Base-by-base conservation (phyloP, 2,113 vertebrate species). In the Triplophysa dalaica region DNA sequence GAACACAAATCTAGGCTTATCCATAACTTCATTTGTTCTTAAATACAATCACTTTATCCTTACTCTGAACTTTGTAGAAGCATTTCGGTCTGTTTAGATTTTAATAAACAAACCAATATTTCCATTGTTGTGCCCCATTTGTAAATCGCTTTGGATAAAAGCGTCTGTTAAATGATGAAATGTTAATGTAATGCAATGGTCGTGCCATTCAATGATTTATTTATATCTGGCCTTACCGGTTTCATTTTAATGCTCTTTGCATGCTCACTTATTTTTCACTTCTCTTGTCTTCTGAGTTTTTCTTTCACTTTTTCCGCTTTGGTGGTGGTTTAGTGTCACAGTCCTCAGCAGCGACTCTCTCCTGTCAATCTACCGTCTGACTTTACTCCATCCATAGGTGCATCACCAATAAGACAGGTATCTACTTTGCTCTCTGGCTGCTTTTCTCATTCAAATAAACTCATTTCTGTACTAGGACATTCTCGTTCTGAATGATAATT, bases 321-420 rank as follows among this genome's bases (percentile, higher is more conserved):
- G 0, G 22, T 63, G 13, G 48, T 91, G 92, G 88, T 87, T 45
- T 86, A 89, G 48, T 87, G 82, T 83, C 72, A 88, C 82, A 86
- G 80, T 58, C 76, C 91, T 79, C 85, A 89, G 50, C 82, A 89
- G 84, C 77, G 84, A 43, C 79, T 81, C 41, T 93, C 93, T 81
- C 92, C 92, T 79, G 26, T 93, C 87, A 88, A 85, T 87, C 87
- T 94, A 1, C 92, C 92, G 56, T 26, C 89, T 61, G 87, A 92
- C 90, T 93, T 91, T 86, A 93, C 92, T 69, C 92, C 92, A 67
- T 91, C 93, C 82, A 80, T 93, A 52, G 88, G 91, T 82, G 88
- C 91, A 33, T 93, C 93, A 26, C 89, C 91, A 74, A 65, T 92
- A 63, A 87, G 89, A 81, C 90, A 94, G 92, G 92, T 93, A 92